Conservation (phyloP, 2,113 vertebrate genomes). For the Fulmarus glacialis region DNA sequence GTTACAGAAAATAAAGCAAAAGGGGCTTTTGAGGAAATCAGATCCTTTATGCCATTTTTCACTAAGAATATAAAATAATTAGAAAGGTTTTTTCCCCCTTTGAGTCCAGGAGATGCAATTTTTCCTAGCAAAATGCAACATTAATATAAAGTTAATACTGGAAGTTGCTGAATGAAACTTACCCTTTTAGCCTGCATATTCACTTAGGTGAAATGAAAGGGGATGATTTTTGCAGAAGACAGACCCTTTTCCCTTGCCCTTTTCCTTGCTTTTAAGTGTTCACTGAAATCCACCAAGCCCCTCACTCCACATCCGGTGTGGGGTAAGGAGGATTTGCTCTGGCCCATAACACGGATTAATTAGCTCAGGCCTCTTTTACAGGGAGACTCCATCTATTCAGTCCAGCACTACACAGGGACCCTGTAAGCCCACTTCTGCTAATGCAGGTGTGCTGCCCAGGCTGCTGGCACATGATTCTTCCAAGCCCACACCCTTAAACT, state of each 20-base stretch:
- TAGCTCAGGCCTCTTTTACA: neutral
- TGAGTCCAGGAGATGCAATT: neutral
- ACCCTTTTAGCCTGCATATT: neutral
- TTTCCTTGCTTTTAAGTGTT: neutral
- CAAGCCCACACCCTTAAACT: neutral
- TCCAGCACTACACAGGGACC: too few relatives aligned
- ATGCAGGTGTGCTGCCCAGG: neutral
- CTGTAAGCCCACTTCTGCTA: neutral
- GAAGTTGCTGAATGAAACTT: neutral
- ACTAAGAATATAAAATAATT: neutral
- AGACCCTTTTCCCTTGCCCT: neutral
- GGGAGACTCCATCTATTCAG: neutral
- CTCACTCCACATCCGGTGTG: neutral
- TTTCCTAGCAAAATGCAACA: neutral
- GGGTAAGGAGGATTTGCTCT: neutral
- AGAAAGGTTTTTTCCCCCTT: neutral
- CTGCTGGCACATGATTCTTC: neutral
- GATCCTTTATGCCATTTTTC: neutral
- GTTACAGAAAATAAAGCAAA: neutral
- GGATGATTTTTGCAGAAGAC: neutral
- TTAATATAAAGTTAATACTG: neutral
- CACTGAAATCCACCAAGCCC: neutral
- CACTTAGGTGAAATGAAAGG: neutral
- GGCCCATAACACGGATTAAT: neutral
- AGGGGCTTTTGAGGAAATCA: neutral